Evolutionary conservation across 2,113 vertebrate genomes (phyloP).

Genomic region (Meles meles): DNA sequence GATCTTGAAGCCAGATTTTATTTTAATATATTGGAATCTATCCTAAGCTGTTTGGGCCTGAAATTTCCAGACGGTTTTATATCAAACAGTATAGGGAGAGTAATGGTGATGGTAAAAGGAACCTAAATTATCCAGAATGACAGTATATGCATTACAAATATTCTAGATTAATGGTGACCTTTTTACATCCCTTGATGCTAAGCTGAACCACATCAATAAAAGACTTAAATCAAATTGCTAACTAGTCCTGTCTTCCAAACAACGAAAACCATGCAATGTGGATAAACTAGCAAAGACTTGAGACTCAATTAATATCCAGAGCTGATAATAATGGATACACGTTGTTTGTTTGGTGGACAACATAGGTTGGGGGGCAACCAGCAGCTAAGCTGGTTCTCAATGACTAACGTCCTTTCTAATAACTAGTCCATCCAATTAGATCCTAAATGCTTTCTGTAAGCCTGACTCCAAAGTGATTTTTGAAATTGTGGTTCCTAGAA

Average conservation of each 20-base stretch:
- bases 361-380: no score
- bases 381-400: neutral
- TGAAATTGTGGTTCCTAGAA: neutral
- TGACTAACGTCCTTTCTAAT: neutral
- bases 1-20: constrained; percentile 65
- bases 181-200: neutral
- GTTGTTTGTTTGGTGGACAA: no score
- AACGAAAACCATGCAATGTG: neutral
- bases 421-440: neutral
- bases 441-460: neutral
- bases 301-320: neutral
- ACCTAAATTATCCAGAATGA: neutral
- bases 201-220: constrained; percentile 36
- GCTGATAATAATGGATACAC: neutral
- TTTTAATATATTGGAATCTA: constrained; percentile 64
- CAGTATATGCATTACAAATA: neutral
- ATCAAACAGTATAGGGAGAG: neutral
- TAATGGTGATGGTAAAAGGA: neutral
- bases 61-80: constrained; percentile 40
- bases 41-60: constrained; percentile 44
- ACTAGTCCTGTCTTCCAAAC: constrained; percentile 7
- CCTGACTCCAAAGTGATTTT: neutral
- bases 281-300: neutral
- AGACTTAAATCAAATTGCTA: constrained; percentile 43
- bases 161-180: constrained; percentile 43